Conservation (phyloP, 2,888 invertebrate genomes). For the Ametastegia equiseti region DNA sequence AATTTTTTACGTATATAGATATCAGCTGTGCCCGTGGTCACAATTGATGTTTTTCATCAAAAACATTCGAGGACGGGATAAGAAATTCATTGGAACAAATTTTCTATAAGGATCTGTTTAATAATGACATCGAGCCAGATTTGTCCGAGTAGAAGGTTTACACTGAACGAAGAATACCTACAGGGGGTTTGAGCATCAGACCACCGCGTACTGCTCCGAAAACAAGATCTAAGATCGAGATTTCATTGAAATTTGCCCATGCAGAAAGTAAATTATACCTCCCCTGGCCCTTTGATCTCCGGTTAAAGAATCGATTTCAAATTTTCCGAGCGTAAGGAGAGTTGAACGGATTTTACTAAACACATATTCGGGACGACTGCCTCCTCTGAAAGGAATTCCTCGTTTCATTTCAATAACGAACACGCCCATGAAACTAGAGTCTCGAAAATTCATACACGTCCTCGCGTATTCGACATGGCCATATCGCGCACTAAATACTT, state of each 20-base stretch:
- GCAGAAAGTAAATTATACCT: slow-evolving; percentile 74
- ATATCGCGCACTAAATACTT: too few species aligned
- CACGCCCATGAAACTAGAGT: not conserved
- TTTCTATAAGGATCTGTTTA: too few species aligned
- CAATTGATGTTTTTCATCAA: too few species aligned
- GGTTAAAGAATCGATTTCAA: slow-evolving; percentile 41
- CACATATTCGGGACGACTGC: slow-evolving; percentile 24
- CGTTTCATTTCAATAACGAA: not conserved
- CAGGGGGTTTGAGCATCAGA: slow-evolving; percentile 53
- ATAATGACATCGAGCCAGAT: too few species aligned
- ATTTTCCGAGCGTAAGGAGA: slow-evolving; percentile 39
- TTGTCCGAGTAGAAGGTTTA: not conserved
- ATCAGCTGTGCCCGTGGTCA: too few species aligned
- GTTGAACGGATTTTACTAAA: slow-evolving; percentile 39
- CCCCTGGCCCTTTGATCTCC: slow-evolving; percentile 38
- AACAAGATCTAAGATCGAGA: slow-evolving; percentile 55
- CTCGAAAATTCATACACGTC: not conserved
- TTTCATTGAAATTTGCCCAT: slow-evolving; percentile 72
- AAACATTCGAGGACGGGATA: too few species aligned
- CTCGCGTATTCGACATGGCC: too few species aligned
- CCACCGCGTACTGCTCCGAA: slow-evolving; percentile 49
- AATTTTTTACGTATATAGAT: too few species aligned
- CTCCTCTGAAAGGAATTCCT: slow-evolving; percentile 20
- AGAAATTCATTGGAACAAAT: too few species aligned
- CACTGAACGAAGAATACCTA: not conserved